These are phyloP conservation scores for Drosophila pseudotalamancana DNA, from an alignment of 2,888 invertebrate species.

Conservation along the genomic window DNA sequence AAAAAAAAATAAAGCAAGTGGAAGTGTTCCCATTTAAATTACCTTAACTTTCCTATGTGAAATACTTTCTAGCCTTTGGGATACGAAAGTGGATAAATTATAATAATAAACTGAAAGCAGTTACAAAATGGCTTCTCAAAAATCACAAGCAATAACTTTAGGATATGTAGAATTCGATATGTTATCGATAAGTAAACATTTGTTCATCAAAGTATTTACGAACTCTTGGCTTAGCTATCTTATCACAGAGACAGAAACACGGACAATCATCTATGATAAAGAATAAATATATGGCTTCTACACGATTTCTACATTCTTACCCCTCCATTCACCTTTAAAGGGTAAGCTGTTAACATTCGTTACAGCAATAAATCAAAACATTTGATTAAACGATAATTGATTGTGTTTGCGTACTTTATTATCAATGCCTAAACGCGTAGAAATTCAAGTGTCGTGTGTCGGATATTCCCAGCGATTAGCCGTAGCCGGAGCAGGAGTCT, in stretches of 20 bases:
- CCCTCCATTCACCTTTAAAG: no score
- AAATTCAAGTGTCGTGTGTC: constrained; percentile 32
- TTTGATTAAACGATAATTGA: constrained; percentile 21
- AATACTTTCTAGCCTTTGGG: no score
- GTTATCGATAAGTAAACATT: no score
- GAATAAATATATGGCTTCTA: neutral
- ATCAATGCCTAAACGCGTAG: neutral
- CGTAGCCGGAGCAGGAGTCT: no score
- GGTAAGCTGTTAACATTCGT: neutral
- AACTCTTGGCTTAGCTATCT: neutral
- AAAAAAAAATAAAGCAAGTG: neutral
- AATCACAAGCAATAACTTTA: no score
- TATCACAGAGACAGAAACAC: neutral
- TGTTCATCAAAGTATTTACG: neutral
- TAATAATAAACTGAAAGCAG: no score
- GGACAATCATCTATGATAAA: neutral
- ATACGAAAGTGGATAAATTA: no score
- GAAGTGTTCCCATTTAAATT: no score
- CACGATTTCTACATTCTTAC: no score
- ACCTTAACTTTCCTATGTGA: no score
- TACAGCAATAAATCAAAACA: neutral
- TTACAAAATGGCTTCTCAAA: no score
- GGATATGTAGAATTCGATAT: no score
- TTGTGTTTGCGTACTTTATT: neutral
- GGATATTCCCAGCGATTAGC: constrained; percentile 51